Base-by-base conservation (phyloP, 2,797 vertebrate species). In the Pterois miles region DNA sequence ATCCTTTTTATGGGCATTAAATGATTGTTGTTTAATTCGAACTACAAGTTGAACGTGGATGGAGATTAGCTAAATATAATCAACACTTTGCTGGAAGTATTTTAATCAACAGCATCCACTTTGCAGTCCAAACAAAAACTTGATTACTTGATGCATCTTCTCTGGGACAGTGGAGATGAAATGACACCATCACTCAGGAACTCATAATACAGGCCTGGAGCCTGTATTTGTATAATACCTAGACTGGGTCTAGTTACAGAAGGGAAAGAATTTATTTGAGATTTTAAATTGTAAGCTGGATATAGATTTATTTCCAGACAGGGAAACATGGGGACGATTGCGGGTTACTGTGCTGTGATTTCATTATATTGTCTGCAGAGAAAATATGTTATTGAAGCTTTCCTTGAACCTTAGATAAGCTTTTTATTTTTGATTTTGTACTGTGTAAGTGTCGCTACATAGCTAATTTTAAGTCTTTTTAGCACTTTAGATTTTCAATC, bases 401-500 rank as follows among this genome's bases (percentile, higher is more conserved):
- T 77, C 27, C n/a, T 70, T 53, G 16, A 71, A 85, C 74, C 71
- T 74, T 86, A 82, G 76, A 92, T 92, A 93, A 93, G 89, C 88
- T 92, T 89, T 87, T 69, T 78, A 50, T 77, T 72, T 70, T 50
- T 63, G 0, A 54, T 81, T 71, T 72, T 85, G 11, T 83, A 59
- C 23, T 52, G 52, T 65, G 34, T 65, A 66, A 7, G 23, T 25
- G 56, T 86, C 68, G 46, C 77, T 86, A 70, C 52, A 27, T 67
- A 77, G 70, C 27, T 66, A 4, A 58, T 57, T 76, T 68, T 64
- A 25, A 14, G 5, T 63, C 8, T 65, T 81, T 60, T 58, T 92
- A 93, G 92, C 92, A 94, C 90, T 93, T 94, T 92, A 87, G 87
- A 78, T 71, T 63, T 14, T 66, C 25, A 4, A 9, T 69, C 12